Base-by-base conservation (phyloP, 2,888 invertebrate genomes). In the Shargacucullia verbasci region DNA sequence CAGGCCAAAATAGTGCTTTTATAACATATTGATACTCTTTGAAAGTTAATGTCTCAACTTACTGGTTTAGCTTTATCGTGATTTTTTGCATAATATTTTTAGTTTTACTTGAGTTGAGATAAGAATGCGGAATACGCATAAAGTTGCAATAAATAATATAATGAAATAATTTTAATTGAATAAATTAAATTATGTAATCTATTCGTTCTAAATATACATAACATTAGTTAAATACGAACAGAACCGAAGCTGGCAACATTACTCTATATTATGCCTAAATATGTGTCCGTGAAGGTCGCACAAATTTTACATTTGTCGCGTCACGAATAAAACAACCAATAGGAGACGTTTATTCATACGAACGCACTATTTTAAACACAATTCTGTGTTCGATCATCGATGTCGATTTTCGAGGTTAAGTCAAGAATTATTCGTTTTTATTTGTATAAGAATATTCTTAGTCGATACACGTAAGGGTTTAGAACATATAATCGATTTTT, bases 231-330 rank as follows among this genome's bases (percentile, higher is more conserved):
- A 40, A 44, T 41, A 20, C 31, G 38, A 52, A 50, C 20, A 44
- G 14, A 45, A 61, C 41, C 52, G 66, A 77, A 70, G 63, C 68
- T 72, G 60, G 69, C 59, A 70, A 73, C 67, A 64, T 62, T 67
- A 62, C 67, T 57, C 33, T 50, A 59, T 20, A 20, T 20, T 60
- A 66, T 69, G 67, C 64, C 61, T 64, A 70, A 66, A 70, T 73
- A 69, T 58, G 72, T 69, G 60, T 65, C 54, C 50, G 40, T 59
- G 81, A 84, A 85, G 84, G 83, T 77, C 84, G 76, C 59, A 59
- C 67, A 74, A 78, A 76, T 76, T 79, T 75, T 68, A 70, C 59
- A 77, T 80, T 77, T 78, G 75, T 76, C 49, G 34, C 62, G 59
- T 40, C 59, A 54, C 56, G 41, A 44, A 53, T 44, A 59, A 31